A percentile compares a stretch with the other conserved stretches of the same genome.
Evolutionary conservation across 2,888 invertebrate genomes (phyloP).

Genomic region (Ophion costatus): DNA sequence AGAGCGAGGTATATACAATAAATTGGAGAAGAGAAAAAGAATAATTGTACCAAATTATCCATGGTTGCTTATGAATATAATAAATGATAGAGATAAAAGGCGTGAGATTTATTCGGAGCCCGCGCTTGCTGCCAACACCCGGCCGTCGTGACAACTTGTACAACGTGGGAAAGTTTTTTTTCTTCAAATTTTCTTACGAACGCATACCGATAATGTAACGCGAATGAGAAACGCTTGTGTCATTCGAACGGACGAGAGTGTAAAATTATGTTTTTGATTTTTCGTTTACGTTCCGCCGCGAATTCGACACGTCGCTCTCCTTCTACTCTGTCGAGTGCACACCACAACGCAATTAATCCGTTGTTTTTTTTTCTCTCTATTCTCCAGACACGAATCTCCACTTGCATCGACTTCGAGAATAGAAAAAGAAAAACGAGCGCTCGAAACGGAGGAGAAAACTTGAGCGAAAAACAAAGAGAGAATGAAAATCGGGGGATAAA

Average conservation of each 20-base stretch:
- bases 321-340: slow-evolving; percentile 51
- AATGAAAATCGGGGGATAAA: slow-evolving; percentile 53
- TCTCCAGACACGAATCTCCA: slow-evolving; percentile 59
- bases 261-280: slow-evolving; percentile 69
- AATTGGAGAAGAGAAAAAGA: slow-evolving; percentile 72
- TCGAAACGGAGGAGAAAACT: background rate
- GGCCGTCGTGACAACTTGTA: slow-evolving; percentile 79
- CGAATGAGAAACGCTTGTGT: slow-evolving; percentile 67
- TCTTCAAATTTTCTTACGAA: slow-evolving; percentile 81
- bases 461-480: slow-evolving; percentile 45
- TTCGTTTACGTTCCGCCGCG: slow-evolving; percentile 3
- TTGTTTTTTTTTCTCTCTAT: slow-evolving; percentile 62
- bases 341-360: slow-evolving; percentile 19
- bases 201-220: slow-evolving; percentile 79
- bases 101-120: slow-evolving; percentile 83
- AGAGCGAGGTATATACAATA: slow-evolving; percentile 78
- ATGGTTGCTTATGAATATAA: slow-evolving; percentile 83
- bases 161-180: slow-evolving; percentile 81
- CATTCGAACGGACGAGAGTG: slow-evolving; percentile 71
- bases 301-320: slow-evolving; percentile 26
- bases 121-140: slow-evolving; percentile 79
- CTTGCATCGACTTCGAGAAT: slow-evolving; percentile 60
- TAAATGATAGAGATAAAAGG: slow-evolving; percentile 82
- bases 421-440: slow-evolving; percentile 51
- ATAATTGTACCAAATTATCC: slow-evolving; percentile 83